A percentile compares a stretch with the other conserved stretches of the same genome.
Conservation (phyloP, 2,113 vertebrate genomes). For the Meleagris gallopavo region DNA sequence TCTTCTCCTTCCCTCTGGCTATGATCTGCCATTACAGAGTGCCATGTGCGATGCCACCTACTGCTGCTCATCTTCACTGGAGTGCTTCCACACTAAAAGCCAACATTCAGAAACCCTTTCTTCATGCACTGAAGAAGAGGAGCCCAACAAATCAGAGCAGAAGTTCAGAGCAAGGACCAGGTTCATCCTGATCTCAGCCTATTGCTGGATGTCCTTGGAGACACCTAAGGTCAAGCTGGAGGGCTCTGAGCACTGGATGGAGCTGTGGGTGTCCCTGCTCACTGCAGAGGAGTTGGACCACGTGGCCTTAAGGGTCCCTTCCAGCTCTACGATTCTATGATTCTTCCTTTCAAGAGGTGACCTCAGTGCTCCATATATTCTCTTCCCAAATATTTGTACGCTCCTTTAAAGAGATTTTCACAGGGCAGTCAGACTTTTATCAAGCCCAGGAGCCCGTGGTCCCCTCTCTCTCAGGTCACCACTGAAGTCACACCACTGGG, state of each 20-base stretch:
- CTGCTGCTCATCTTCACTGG: neutral
- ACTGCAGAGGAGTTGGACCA: too few species aligned
- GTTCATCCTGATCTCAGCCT: neutral
- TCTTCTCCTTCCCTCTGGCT: neutral
- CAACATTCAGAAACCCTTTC: neutral
- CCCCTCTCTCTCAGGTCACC: neutral
- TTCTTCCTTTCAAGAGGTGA: fast-evolving
- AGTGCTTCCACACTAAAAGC: neutral
- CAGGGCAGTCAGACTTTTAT: neutral
- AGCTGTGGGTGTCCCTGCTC: too few species aligned
- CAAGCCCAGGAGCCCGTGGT: neutral
- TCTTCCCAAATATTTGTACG: neutral
- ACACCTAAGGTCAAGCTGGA: too few species aligned
- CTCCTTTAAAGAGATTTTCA: neutral
- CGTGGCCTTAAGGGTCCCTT: too few species aligned
- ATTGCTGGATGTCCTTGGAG: too few species aligned
- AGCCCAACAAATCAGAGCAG: neutral
- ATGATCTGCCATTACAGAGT: neutral
- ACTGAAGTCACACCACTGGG: neutral
- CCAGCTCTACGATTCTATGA: too few species aligned
- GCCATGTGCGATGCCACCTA: neutral
- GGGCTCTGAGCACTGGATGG: too few species aligned
- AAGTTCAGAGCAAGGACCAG: neutral
- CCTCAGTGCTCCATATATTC: neutral
- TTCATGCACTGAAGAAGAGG: neutral